Evolutionary conservation across 2,888 invertebrate genomes (phyloP).

Genomic region (Epsilonema sp.): DNA sequence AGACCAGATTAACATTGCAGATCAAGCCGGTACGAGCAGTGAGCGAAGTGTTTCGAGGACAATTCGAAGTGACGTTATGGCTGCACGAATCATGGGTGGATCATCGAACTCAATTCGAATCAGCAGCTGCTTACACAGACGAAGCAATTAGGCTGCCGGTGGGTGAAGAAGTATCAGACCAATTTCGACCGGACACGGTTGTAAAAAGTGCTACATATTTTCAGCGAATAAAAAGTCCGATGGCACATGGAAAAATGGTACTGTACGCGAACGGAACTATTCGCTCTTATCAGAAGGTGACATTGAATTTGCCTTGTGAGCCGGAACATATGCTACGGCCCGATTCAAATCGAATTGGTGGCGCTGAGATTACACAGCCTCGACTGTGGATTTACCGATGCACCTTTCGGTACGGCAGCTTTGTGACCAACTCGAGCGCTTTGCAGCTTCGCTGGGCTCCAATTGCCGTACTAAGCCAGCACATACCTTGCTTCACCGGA

Average conservation of each 20-base stretch:
- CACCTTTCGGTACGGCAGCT: not conserved
- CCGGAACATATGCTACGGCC: not conserved
- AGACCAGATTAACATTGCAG: not conserved
- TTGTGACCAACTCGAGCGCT: not conserved
- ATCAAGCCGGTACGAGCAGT: not conserved
- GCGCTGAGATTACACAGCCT: too few relatives aligned
- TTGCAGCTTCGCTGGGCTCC: not conserved
- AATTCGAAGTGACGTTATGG: not conserved
- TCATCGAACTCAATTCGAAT: too few relatives aligned
- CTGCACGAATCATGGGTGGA: not conserved
- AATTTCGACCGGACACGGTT: too few relatives aligned
- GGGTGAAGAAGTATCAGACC: too few relatives aligned
- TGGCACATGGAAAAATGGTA: too few relatives aligned
- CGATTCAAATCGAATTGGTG: not conserved
- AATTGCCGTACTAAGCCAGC: not conserved
- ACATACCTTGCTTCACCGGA: not conserved
- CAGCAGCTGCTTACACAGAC: too few relatives aligned
- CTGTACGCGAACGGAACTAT: too few relatives aligned
- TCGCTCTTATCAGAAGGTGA: too few relatives aligned
- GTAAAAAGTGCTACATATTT: too few relatives aligned
- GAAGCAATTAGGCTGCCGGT: too few relatives aligned
- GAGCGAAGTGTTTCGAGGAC: not conserved
- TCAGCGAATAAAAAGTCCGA: too few relatives aligned
- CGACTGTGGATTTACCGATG: not conserved
- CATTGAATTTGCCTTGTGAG: not conserved